A percentile compares a stretch with the other conserved stretches of the same genome.
Evolutionary conservation across 2,888 invertebrate genomes (phyloP).

Genomic region (Isoperla grammatica): DNA sequence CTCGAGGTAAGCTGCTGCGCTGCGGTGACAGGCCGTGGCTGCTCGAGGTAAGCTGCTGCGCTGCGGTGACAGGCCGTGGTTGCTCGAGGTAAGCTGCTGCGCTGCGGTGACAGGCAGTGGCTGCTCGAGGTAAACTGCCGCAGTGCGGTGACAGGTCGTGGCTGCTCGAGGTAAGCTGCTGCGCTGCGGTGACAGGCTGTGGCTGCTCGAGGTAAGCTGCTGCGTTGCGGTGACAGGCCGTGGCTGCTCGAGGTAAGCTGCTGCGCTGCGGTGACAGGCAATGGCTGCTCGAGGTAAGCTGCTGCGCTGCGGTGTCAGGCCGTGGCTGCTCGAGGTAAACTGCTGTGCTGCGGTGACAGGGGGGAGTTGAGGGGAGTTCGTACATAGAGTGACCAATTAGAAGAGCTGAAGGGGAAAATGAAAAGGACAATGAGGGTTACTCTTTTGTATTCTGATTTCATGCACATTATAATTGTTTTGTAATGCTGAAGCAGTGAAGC

Average conservation of each 20-base stretch:
- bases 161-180: constrained; percentile 76
- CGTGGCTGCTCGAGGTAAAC: constrained; percentile 82
- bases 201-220: constrained; percentile 79
- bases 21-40: constrained; percentile 88
- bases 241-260: constrained; percentile 81
- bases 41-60: constrained; percentile 72
- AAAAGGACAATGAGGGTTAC: no score
- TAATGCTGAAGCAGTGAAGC: no score
- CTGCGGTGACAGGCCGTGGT: constrained; percentile 85
- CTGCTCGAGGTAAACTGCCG: constrained; percentile 74
- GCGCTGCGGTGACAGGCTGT: no score
- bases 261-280: no score
- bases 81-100: constrained; percentile 75
- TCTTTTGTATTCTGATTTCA: no score
- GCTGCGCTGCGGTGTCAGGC: no score
- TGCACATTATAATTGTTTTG: no score
- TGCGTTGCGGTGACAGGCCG: no score
- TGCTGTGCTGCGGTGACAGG: no score
- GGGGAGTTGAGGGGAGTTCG: constrained; percentile 92
- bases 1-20: constrained; percentile 75
- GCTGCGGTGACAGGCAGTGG: constrained; percentile 88
- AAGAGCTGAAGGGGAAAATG: no score
- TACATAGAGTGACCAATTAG: no score
- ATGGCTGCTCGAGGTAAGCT: constrained; percentile 78
- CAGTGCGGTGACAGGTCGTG: no score